Percentiles rank a stretch among this genome's conserved stretches.
Evolutionary conservation across 2,797 vertebrate genomes (phyloP).

Genomic region (Paedocypris micromegethes): DNA sequence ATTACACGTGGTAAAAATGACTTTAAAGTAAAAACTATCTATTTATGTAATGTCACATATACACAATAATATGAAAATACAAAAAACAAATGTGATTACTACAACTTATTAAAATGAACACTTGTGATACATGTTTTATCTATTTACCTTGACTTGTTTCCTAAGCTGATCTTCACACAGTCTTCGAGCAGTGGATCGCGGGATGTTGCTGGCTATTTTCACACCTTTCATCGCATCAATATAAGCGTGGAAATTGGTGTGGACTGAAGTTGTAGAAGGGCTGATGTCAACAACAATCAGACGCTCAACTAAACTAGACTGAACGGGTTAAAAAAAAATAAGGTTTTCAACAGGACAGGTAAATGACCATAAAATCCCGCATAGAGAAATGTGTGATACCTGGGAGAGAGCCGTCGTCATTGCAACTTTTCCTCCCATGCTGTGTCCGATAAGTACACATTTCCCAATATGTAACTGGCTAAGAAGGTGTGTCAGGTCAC

Average conservation of each 20-base stretch:
- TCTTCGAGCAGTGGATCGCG: conserved; percentile 80
- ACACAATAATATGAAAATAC: no score
- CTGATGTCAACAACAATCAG: conserved; percentile 87
- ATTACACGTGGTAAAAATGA: no score
- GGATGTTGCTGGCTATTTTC: conserved; percentile 71
- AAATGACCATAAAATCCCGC: background rate
- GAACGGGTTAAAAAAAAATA: background rate
- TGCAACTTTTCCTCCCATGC: conserved; percentile 95
- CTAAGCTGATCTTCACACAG: conserved; percentile 83
- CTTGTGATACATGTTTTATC: background rate
- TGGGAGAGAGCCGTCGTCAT: conserved; percentile 82
- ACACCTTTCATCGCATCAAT: conserved; percentile 81
- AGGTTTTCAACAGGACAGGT: background rate
- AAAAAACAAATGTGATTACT: no score
- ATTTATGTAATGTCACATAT: no score
- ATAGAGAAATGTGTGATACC: conserved; percentile 57
- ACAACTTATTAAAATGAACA: no score
- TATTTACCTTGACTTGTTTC: conserved; percentile 70
- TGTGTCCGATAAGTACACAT: conserved; percentile 88
- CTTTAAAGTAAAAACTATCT: no score
- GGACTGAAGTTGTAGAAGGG: conserved; percentile 58
- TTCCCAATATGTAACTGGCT: conserved; percentile 72
- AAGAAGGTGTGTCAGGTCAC: conserved; percentile 81
- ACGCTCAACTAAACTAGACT: conserved; percentile 85
- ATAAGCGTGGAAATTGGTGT: conserved; percentile 71